Evolutionary conservation across 2,797 vertebrate species (phyloP), one percentile per base, ranked within the genome.

Genomic region (Steatocranus sp.): DNA sequence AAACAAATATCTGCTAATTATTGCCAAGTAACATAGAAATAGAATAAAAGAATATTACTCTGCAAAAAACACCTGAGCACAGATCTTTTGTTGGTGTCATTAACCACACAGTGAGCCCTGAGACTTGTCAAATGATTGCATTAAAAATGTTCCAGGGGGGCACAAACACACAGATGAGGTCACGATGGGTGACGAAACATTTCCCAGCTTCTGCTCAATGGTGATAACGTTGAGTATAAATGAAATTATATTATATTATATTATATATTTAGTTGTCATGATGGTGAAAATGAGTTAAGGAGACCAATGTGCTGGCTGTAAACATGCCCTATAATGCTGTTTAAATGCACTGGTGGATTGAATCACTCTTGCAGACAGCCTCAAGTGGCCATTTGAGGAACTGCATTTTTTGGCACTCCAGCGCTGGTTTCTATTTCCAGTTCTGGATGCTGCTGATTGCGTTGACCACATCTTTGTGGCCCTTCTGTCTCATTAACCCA

Each of bases 401-500:
- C 41, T 73, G 41, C 66, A 73, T 27, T 48, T 73, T 73, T 73
- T 48, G 66, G 17, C 10, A 48, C 6, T 73, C 25, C 1, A 11
- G 38, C 3, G 6, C 6, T 48, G 15, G 15, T 27, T 48, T 48
- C 66, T 30, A 30, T n/a, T 73, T 48, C 15, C 41, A n/a, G 10
- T 27, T n/a, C 9, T 70, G 15, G 23, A 18, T 27, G 23, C 10
- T 48, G 41, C 41, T 73, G 66, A 15, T 30, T 4, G 25, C 6
- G 6, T 83, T 85, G 86, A 80, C 80, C 78, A 81, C 83, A 34
- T 89, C 85, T 86, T 90, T 88, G 86, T 88, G 89, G 84, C 83
- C 83, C 76, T 46, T 78, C 83, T 82, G 79, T 88, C 89, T 88
- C 93, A 93, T 94, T 93, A 95, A 92, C 88, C 86, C 76, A 83